Evolutionary conservation across 1,140 invertebrate genomes (phyloP), one percentile per base, ranked within the genome.

Genomic region (Drosophila seguyi): DNA sequence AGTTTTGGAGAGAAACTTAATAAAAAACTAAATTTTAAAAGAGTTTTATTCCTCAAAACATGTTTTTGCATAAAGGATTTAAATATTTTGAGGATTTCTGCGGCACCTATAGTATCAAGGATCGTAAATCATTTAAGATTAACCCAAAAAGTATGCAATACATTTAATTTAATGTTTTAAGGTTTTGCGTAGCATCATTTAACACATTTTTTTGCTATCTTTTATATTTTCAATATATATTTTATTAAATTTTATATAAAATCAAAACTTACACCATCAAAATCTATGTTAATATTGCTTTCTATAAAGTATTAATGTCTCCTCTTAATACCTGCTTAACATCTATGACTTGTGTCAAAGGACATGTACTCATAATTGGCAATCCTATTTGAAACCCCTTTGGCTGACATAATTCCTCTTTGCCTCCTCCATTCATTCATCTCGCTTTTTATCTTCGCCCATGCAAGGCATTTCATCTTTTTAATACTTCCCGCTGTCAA

Each of bases 401-500:
- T 53, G 31, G 7, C 52, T 38, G 52, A n/a, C 52, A 38, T 53
- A 53, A 53, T 53, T 53, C 20, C 34, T n/a, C 31, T 38, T 53
- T 38, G 14, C 14, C 34, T 7, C 1, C 31, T 14, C 8, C 25
- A 41, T 2, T 18, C 39, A 44, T 44, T 44, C 48, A 59, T 63
- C 53, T 36, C 18, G 20, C 34, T 48, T 22, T 41, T 67, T 31
- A 65, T 39, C 44, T 48, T 53, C 14, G 31, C 6, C 41, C 56
- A 47, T 68, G 48, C 48, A 56, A 38, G 48, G 50, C 44, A 63
- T 38, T 38, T 36, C 5, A 1, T 18, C 20, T 16, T 55, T 38
- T 66, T 41, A 38, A 52, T 38, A 68, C 59, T 47, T 66, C 61
- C 61, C 63, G 66, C 66, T 67, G 66, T 67, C 55, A 73, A 71